These are phyloP conservation scores for Apostichopus leukothele DNA, from an alignment of 53 echinoderm and acorn worm genomes.

Conservation along the genomic window DNA sequence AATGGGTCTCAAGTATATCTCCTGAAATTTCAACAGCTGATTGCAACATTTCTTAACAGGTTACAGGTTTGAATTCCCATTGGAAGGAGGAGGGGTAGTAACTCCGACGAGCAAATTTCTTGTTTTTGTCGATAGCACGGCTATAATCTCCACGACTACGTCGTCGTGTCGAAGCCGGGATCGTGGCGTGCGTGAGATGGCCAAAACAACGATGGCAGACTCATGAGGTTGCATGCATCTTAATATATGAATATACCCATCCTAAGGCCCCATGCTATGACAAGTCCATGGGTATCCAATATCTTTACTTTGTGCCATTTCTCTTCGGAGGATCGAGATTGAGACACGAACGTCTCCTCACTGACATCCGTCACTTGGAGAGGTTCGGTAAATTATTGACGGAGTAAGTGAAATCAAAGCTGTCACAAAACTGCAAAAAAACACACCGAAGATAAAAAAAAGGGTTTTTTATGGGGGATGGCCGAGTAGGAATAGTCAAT, in stretches of 20 bases:
- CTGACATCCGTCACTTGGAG: background rate
- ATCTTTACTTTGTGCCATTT: background rate
- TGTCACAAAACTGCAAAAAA: background rate
- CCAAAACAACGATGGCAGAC: background rate
- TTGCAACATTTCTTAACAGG: constrained; percentile 12
- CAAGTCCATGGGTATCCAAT: constrained; percentile 1
- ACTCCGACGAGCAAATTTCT: too few relatives aligned
- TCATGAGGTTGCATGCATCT: background rate
- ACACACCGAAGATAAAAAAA: too few relatives aligned
- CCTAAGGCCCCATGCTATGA: background rate
- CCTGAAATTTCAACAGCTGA: background rate
- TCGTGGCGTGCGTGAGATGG: background rate
- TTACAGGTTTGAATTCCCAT: background rate
- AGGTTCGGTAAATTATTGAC: constrained; percentile 6
- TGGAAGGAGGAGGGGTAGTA: too few relatives aligned
- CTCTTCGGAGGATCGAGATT: background rate
- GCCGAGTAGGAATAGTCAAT: background rate
- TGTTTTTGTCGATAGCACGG: too few relatives aligned
- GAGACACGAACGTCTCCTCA: background rate
- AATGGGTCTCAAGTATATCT: constrained; percentile 10
- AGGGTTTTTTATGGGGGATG: background rate
- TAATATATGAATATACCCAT: background rate
- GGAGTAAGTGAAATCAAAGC: constrained; percentile 10
- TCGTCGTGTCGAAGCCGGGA: background rate
- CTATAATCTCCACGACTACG: too few relatives aligned